Evolutionary conservation across 1,140 invertebrate species (phyloP).

Genomic region (Chelonus insularis): DNA sequence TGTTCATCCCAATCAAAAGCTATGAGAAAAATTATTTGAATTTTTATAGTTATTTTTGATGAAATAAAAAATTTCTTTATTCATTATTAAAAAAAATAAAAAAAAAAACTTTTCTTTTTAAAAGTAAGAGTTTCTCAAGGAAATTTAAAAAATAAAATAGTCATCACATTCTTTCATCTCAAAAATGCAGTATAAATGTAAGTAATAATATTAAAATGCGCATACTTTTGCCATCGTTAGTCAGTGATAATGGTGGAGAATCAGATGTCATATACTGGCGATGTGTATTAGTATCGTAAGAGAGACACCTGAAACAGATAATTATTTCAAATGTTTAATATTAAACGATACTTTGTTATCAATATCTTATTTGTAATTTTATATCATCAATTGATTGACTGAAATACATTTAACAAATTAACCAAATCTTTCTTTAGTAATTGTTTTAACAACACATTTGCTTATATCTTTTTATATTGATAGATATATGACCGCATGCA

Average conservation of each 20-base stretch:
- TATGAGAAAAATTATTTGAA: constrained; percentile 36
- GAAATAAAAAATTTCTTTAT: too few species aligned
- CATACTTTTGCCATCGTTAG: constrained; percentile 61
- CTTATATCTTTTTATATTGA: background rate
- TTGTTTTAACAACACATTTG: background rate
- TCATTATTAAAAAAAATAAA: background rate
- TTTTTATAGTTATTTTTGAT: too few species aligned
- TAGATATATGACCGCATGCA: constrained; percentile 18
- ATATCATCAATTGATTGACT: too few species aligned
- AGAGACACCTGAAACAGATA: constrained; percentile 70
- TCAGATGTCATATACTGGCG: constrained; percentile 62
- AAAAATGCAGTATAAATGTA: background rate
- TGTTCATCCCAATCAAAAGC: constrained; percentile 59
- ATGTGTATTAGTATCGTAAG: constrained; percentile 71
- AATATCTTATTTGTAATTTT: too few species aligned
- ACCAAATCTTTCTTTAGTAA: background rate
- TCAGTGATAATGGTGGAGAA: constrained; percentile 65
- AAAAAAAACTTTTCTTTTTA: too few species aligned
- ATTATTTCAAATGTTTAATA: constrained; percentile 6
- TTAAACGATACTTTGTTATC: too few species aligned
- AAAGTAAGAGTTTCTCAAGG: too few species aligned
- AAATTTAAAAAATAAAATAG: background rate
- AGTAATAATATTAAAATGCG: constrained; percentile 6
- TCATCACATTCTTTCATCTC: background rate
- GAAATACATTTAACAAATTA: background rate